A percentile compares a stretch with the other conserved stretches of the same genome.
Conservation (phyloP, 2,888 invertebrate genomes). For the Leptopterna dolabrata region DNA sequence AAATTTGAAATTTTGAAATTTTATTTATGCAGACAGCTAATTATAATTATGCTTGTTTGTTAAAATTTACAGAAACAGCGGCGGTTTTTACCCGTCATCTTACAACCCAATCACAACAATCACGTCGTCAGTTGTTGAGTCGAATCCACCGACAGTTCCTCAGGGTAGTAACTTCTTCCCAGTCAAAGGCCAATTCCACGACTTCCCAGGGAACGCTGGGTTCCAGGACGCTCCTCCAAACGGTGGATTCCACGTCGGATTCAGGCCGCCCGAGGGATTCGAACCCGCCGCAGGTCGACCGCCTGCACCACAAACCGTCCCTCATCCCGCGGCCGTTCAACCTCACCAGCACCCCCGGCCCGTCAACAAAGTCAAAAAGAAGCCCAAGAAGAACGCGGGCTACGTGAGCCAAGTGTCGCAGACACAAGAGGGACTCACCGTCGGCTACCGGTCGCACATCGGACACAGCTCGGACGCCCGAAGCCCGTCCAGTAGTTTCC, state of each 20-base stretch:
- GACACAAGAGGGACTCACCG: conserved; percentile 16
- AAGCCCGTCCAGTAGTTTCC: conserved; percentile 54
- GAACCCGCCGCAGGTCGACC: not conserved
- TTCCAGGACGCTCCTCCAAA: not conserved
- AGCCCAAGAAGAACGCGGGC: conserved; percentile 27
- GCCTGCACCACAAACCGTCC: not conserved
- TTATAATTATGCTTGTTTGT: not conserved
- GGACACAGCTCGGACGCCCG: conserved; percentile 54
- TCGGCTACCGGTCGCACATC: conserved; percentile 54
- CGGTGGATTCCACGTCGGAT: not conserved
- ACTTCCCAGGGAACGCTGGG: not conserved
- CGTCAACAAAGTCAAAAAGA: not conserved
- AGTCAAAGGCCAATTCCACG: not conserved
- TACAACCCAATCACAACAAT: conserved; percentile 41
- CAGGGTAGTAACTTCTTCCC: not conserved
- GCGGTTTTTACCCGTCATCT: conserved; percentile 23
- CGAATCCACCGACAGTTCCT: not conserved
- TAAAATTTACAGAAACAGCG: not conserved
- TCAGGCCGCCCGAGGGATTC: not conserved
- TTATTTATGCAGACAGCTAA: no score
- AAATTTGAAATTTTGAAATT: no score
- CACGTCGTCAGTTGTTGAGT: conserved; percentile 36
- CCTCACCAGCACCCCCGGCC: not conserved
- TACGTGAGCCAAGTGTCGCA: conserved; percentile 41
- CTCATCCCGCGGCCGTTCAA: not conserved